A percentile compares a stretch with the other conserved stretches of the same genome.
phyloP scores from a whole-genome alignment of 2,888 invertebrate species.

The Ophraella communa region DNA sequence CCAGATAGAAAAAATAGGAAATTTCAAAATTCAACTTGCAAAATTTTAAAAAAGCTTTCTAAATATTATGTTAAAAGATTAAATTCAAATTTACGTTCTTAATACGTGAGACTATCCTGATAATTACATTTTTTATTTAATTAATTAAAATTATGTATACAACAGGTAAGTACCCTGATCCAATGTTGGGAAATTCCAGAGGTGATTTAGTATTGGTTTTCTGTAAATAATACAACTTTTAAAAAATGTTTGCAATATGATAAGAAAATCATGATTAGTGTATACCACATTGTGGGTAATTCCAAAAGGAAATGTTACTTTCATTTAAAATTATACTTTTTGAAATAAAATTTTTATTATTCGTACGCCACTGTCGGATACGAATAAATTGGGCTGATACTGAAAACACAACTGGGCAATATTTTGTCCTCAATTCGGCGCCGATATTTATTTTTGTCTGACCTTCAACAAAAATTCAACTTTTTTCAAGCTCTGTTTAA shows the following conservation, averaged over 20 bases:
- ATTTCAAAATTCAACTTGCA: no score
- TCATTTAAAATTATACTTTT: no score
- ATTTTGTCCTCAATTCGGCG: not conserved
- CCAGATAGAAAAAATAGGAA: no score
- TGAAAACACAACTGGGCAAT: not conserved
- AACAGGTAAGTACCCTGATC: not conserved
- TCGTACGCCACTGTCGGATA: not conserved
- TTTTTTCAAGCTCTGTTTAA: not conserved
- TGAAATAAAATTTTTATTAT: no score
- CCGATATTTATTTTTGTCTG: not conserved
- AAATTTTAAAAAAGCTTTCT: no score
- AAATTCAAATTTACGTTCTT: no score
- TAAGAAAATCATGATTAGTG: not conserved
- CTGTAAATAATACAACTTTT: not conserved
- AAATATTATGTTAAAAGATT: no score
- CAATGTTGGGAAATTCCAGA: not conserved
- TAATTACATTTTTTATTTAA: no score
- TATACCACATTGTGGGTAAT: no score
- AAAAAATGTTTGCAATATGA: not conserved
- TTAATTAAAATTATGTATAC: no score
- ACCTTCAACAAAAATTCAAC: not conserved
- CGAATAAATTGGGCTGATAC: not conserved
- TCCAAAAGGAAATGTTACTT: no score
- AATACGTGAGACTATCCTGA: no score
- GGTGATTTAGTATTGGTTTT: not conserved